phyloP scores from a whole-genome alignment of 37 sponge, comb jelly and placozoan genomes.

The Beroe forskalii region DNA sequence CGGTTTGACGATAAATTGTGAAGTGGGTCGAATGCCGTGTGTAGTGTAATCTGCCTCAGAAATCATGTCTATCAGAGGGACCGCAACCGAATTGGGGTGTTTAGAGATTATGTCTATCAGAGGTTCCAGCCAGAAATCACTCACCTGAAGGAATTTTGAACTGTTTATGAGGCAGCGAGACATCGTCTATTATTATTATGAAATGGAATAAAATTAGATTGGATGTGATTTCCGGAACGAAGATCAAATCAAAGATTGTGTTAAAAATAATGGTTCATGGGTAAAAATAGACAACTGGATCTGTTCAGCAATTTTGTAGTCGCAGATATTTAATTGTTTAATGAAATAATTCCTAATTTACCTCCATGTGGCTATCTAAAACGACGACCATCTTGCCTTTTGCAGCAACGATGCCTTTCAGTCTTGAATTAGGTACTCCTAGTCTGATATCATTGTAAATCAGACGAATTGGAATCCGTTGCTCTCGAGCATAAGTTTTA shows the following conservation, averaged over 20 bases:
- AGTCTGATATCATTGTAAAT: not conserved
- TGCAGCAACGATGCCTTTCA: not conserved
- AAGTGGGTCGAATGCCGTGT: not conserved
- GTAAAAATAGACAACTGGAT: no score
- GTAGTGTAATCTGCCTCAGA: not conserved
- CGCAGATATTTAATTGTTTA: no score
- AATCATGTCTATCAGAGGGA: constrained; percentile 1
- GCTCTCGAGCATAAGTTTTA: not conserved
- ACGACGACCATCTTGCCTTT: not conserved
- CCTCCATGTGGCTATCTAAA: constrained; percentile 62
- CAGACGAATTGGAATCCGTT: not conserved
- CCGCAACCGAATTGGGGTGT: not conserved
- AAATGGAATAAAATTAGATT: no score
- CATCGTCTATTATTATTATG: no score
- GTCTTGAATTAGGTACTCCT: constrained; percentile 12
- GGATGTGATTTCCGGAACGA: no score
- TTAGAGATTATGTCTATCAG: not conserved
- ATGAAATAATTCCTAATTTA: no score
- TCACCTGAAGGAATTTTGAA: no score
- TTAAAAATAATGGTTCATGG: no score
- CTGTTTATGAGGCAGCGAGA: no score
- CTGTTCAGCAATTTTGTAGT: no score
- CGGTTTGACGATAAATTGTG: not conserved
- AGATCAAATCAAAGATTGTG: no score
- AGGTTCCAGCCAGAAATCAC: constrained; percentile 60